A percentile compares a stretch with the other conserved stretches of the same genome.
These are phyloP conservation scores for Drosophila eugracilis DNA, from an alignment of 1,140 invertebrate species.

Conservation along the genomic window DNA sequence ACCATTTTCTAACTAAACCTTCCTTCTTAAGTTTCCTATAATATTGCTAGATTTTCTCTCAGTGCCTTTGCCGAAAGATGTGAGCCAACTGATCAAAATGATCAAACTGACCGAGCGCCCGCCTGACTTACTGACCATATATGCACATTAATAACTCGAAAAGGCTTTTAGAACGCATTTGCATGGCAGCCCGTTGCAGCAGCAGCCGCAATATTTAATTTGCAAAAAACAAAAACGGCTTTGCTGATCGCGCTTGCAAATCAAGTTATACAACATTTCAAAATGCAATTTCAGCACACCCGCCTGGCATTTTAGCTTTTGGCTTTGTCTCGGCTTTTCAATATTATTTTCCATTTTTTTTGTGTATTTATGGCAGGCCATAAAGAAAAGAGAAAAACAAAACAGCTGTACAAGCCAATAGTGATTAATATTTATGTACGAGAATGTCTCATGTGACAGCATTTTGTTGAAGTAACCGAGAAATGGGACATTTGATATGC, in stretches of 20 bases:
- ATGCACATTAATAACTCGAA: constrained; percentile 55
- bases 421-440: constrained; percentile 46
- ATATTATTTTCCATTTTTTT: constrained; percentile 11
- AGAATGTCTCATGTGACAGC: constrained; percentile 20
- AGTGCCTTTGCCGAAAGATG: constrained; percentile 1
- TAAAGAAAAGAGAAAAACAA: too few relatives aligned
- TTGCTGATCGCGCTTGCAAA: constrained; percentile 50
- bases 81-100: constrained; percentile 28
- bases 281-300: constrained; percentile 50
- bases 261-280: constrained; percentile 78
- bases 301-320: constrained; percentile 13
- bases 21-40: too few relatives aligned
- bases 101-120: constrained; percentile 20
- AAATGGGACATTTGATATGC: constrained; percentile 22
- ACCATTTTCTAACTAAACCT: too few relatives aligned
- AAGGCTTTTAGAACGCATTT: constrained; percentile 63
- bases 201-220: constrained; percentile 9
- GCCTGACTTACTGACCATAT: constrained; percentile 43
- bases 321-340: constrained; percentile 11
- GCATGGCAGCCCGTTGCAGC: constrained; percentile 28
- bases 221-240: constrained; percentile 7
- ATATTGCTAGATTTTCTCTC: constrained; percentile 2
- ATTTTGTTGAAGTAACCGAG: constrained; percentile 18
- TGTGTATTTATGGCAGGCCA: constrained; percentile 6
- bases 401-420: constrained; percentile 33